phyloP scores from a whole-genome alignment of 2,888 invertebrate genomes.

The Lasiommata megera region DNA sequence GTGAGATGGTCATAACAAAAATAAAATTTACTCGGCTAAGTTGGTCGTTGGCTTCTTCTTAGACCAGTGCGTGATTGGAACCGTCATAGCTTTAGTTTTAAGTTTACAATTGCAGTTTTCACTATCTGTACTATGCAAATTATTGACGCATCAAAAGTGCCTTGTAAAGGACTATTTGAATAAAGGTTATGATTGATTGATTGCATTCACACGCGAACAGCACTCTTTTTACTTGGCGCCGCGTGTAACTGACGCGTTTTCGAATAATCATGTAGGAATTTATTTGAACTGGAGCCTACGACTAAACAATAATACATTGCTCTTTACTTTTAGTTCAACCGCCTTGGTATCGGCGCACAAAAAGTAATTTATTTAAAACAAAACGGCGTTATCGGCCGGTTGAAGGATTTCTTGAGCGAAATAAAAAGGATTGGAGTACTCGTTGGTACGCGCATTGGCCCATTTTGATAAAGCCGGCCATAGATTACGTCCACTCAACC shows the following conservation, averaged over 20 bases:
- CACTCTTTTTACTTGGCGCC: not conserved
- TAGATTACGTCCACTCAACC: conserved; percentile 65
- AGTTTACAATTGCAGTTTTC: no score
- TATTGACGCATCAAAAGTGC: no score
- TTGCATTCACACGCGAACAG: not conserved
- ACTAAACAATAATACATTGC: conserved; percentile 19
- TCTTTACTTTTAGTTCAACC: conserved; percentile 22
- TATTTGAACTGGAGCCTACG: not conserved
- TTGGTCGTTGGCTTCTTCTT: no score
- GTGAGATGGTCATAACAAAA: no score
- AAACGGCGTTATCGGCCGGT: conserved; percentile 47
- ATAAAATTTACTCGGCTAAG: no score
- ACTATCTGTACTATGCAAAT: no score
- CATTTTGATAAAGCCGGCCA: conserved; percentile 74
- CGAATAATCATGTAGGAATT: not conserved
- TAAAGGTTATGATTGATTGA: no score
- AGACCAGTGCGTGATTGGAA: no score
- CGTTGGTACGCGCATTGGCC: conserved; percentile 68
- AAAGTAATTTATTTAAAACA: conserved; percentile 47
- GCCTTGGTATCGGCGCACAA: conserved; percentile 20
- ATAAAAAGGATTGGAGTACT: conserved; percentile 44
- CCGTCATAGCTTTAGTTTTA: no score
- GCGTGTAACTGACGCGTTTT: not conserved
- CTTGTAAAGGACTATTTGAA: no score
- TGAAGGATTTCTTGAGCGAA: conserved; percentile 49